Base-by-base conservation (phyloP, 2,113 vertebrate genomes). In the Microtus montanus region DNA sequence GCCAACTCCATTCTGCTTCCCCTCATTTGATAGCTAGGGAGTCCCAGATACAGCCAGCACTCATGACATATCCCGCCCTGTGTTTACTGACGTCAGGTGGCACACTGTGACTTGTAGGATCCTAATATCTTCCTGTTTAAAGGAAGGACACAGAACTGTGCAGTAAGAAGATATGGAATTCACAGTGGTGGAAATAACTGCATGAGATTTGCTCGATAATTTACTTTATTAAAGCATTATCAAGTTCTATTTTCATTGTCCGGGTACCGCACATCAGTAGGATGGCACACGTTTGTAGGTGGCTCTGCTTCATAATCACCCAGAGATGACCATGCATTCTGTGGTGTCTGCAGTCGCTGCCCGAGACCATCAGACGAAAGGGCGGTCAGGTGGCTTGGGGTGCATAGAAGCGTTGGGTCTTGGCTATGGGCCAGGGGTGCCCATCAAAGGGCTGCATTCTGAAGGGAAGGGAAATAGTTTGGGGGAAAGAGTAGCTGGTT, bases 191-290 rank as follows among this genome's bases (percentile, higher is more conserved):
- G 4, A 70, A 54, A 52, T 35, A 91, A 66, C 24, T 33, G 73
- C 63, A 64, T 77, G 38, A 52, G 80, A 68, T 83, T 88, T 54
- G 87, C 54, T 91, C 38, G 85, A 61, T 58, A 90, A 95, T 86
- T 73, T 77, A 73, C 84, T 96, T 95, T 89, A 96, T 92, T 95
- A 44, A 90, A 95, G 61, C 87, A 47, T 73, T 49, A 63, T 20
- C 83, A 92, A 87, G 30, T 87, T 89, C 74, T 30, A 64, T 73
- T 95, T 91, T 87, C 54, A 83, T 74, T 84, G 61, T 19, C 85
- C 78, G 84, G 58, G 61, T 41, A 64, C 17, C 38, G 14, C 33
- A 17, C 13, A 6, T 44, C 41, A 49, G 41, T 26, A 88, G 30
- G 4, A 2, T 44, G 35, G 7, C n/a, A 33, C 52, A 26, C 5